Percentiles rank a stretch among this genome's conserved stretches.
phyloP scores from a whole-genome alignment of 2,113 vertebrate genomes.

The Mixornis gularis region DNA sequence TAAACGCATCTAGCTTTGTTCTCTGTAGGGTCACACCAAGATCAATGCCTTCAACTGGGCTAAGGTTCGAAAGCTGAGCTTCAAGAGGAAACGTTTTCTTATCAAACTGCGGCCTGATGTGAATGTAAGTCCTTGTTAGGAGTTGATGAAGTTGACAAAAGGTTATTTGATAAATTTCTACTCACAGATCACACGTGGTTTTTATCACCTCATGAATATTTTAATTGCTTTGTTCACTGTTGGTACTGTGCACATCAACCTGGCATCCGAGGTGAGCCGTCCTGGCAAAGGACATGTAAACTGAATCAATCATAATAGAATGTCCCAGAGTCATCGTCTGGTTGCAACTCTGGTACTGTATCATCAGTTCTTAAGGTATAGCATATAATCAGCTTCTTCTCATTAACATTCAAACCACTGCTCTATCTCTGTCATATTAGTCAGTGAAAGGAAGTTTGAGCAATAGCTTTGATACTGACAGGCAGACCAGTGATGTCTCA shows the following conservation, averaged over 20 bases:
- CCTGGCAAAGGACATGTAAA: background rate
- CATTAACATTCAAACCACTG: background rate
- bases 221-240: background rate
- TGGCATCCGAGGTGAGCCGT: background rate
- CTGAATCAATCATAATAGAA: background rate
- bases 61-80: constrained; percentile 96
- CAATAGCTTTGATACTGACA: background rate
- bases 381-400: background rate
- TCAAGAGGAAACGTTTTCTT: constrained; percentile 97
- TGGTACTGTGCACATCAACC: background rate
- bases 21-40: constrained; percentile 86
- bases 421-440: background rate
- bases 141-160: background rate
- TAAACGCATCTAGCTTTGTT: constrained; percentile 5
- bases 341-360: background rate
- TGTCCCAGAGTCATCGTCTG: background rate
- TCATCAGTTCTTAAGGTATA: background rate
- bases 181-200: background rate
- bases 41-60: constrained; percentile 99
- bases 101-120: constrained; percentile 92
- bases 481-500: background rate
- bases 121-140: constrained; percentile 81
- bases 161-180: background rate
- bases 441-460: background rate
- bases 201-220: background rate